Evolutionary conservation across 2,888 invertebrate species (phyloP), one percentile per base, ranked within the genome.

Genomic region (Molanna angustata): DNA sequence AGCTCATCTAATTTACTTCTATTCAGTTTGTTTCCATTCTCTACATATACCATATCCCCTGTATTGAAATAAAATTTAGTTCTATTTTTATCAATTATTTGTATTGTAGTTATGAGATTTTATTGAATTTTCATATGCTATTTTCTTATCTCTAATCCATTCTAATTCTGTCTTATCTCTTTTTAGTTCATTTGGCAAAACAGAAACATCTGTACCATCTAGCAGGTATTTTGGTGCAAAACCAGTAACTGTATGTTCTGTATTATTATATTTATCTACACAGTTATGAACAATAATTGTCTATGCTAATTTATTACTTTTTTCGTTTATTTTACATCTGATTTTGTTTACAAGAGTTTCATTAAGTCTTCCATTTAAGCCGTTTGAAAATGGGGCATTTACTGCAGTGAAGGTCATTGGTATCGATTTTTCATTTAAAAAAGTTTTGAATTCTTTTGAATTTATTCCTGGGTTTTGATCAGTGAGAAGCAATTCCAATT

Each of bases 321-420:
- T 45, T 57, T 64, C 62, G 49, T 64, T 64, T 41, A 64, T 60
- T 48, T 54, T 61, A 43, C 64, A 64, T 50, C 63, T 57, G 0
- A 63, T 64, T 55, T 64, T 64, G 52, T 66, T 64, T 1, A 63
- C 58, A 20, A 63, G 17, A 4, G 64, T 61, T 59, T 64, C 63
- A 33, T 33, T 45, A 2, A 65, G 35, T 52, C 62, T 58, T 42
- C 64, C 62, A 46, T 64, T 63, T 19, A 61, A 32, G 0, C 62
- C 61, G 49, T 61, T 61, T 14, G 56, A 60, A 18, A 63, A 61
- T 40, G 62, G 61, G 21, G 62, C 40, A 39, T 63, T 59, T 47
- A 62, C 62, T 42, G 63, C 64, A 6, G 64, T 66, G 19, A 67
- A 65, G 14, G 65, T 41, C 18, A 65, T 52, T 41, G 44, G 22